Evolutionary conservation across 2,797 vertebrate genomes (phyloP).

Genomic region (Carapus acus): DNA sequence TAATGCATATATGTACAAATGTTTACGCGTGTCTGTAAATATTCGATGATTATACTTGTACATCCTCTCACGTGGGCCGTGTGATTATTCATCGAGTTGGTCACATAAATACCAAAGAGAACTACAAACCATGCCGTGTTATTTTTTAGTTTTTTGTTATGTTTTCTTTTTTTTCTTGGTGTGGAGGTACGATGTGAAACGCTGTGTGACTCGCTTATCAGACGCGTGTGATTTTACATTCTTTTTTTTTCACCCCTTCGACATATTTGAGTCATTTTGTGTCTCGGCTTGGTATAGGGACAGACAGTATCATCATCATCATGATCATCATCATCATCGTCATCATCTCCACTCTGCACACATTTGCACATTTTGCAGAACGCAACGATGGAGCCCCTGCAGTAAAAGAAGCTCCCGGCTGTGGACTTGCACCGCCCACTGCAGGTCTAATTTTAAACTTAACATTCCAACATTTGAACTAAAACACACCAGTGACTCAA

Average conservation of each 20-base stretch:
- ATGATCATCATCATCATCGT: neutral
- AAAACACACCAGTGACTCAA: slow-evolving; percentile 15
- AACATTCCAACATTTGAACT: slow-evolving; percentile 5
- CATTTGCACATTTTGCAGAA: slow-evolving; percentile 18
- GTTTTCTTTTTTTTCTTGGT: no score
- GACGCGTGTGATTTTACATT: no score
- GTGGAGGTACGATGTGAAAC: no score
- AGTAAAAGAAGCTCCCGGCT: slow-evolving; percentile 9
- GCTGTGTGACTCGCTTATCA: neutral
- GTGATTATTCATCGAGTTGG: slow-evolving; percentile 4
- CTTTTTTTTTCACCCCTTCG: no score
- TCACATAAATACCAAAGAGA: slow-evolving; percentile 25
- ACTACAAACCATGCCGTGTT: no score
- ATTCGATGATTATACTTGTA: neutral
- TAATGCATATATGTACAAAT: slow-evolving; percentile 11
- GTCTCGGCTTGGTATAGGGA: no score
- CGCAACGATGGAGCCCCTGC: slow-evolving; percentile 30
- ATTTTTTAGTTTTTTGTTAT: no score
- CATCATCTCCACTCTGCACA: slow-evolving; percentile 7
- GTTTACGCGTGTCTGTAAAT: slow-evolving; percentile 12
- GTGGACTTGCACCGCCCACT: neutral
- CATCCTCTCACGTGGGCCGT: neutral
- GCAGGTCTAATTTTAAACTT: slow-evolving; percentile 10
- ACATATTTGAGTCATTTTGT: no score
- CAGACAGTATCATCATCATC: no score